phyloP scores from a whole-genome alignment of 2,888 invertebrate genomes.

The Gerris lacustris region DNA sequence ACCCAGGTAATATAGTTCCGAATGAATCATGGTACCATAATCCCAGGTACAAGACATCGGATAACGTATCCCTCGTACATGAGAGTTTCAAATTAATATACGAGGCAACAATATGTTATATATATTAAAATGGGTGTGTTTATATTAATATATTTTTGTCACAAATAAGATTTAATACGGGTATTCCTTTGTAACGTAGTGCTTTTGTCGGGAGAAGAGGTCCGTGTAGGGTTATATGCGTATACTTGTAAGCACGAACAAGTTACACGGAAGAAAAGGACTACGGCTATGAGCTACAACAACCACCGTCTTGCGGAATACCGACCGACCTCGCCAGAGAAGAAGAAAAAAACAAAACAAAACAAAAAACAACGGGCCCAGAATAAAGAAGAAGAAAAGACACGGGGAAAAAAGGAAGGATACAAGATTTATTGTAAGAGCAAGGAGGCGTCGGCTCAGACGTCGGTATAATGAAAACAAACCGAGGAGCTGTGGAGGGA shows the following conservation, averaged over 20 bases:
- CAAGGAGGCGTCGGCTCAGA: background rate
- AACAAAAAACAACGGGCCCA: background rate
- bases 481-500: background rate
- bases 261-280: background rate
- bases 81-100: too few species aligned
- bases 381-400: background rate
- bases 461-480: slow-evolving; percentile 1
- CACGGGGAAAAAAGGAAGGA: background rate
- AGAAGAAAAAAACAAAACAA: background rate
- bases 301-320: background rate
- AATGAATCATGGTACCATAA: too few species aligned
- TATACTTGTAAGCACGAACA: background rate
- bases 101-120: too few species aligned
- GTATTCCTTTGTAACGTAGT: background rate
- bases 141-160: background rate
- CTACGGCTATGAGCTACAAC: background rate
- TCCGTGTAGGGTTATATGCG: background rate
- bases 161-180: background rate
- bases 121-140: background rate
- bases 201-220: too few species aligned
- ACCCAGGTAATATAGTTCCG: too few species aligned
- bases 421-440: slow-evolving; percentile 1
- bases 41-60: too few species aligned
- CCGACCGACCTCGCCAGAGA: background rate
- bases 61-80: too few species aligned